Evolutionary conservation across 2,888 invertebrate species (phyloP), one percentile per base, ranked within the genome.

Genomic region (Euclidia mi): DNA sequence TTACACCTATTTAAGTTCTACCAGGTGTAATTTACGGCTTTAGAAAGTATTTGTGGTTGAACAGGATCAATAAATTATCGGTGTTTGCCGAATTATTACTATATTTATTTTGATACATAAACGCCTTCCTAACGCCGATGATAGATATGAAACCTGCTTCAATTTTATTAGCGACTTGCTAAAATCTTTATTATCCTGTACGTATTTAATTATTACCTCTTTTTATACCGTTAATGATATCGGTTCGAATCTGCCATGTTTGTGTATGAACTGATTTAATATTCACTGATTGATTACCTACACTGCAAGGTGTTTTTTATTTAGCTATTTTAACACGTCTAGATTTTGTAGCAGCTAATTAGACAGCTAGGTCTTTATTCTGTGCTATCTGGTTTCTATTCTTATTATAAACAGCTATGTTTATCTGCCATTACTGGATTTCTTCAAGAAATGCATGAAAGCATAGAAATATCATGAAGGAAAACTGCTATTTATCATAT

Each of bases 51-150:
- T 18, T 9, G 32, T 29, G 32, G 25, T 37, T 34, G 40, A 12
- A 37, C 34, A 51, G 64, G 43, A 50, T 40, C 35, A 37, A 69
- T 70, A 53, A 70, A 67, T 56, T 53, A 56, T 10, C 7, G 9
- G 10, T 53, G 31, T 56, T 51, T 49, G 51, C 31, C 29, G 15
- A 56, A 52, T 44, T 9, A 11, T 35, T 44, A 17, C 29, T 15
- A 7, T 15, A 14, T 44, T 34, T 42, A 50, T 40, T n/a, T 40
- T 45, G 38, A 6, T 25, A 3, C 6, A 25, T 1, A 7, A 25
- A 25, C 20, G 20, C 20, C 20, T 25, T 3, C 20, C 7, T 25
- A 25, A 2, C n/a, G 20, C 7, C 20, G 12, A 43, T 46, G 17
- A 57, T 50, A 37, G 9, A 67, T 29, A 7, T 4, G n/a, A 56